Evolutionary conservation across 1,140 invertebrate genomes (phyloP).

Genomic region (Rhizoglyphus robini): DNA sequence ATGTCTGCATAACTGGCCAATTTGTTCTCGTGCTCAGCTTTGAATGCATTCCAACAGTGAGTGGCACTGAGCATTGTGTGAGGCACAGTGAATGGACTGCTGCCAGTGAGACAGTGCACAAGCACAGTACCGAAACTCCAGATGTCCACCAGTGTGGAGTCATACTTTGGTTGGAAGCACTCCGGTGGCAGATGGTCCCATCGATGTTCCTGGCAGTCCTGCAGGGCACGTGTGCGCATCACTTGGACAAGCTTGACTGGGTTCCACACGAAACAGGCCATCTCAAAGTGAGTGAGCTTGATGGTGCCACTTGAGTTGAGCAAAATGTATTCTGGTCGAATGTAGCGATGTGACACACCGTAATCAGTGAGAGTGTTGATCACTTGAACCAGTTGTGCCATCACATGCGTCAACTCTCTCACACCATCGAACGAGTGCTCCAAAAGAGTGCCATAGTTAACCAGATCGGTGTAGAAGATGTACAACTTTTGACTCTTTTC

Average conservation of each 20-base stretch:
- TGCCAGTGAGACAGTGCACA: background rate
- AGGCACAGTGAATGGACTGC: background rate
- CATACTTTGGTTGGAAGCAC: background rate
- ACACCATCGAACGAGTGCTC: background rate
- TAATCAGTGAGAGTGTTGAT: background rate
- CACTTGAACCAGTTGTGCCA: background rate
- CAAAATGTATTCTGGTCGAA: background rate
- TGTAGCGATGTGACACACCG: background rate
- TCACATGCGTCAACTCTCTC: background rate
- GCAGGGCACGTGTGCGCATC: background rate
- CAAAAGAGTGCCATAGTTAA: background rate
- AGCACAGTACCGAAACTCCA: background rate
- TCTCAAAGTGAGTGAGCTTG: background rate
- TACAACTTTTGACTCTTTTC: background rate
- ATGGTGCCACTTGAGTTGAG: background rate
- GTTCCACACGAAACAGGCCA: constrained; percentile 3
- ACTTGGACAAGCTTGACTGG: background rate
- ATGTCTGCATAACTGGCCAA: background rate
- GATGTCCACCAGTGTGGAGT: background rate
- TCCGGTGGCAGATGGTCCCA: constrained; percentile 7
- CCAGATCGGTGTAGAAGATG: background rate
- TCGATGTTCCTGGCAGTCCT: background rate
- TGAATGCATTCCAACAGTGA: background rate
- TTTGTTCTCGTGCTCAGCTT: background rate
- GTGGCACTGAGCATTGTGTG: background rate